A percentile compares a stretch with the other conserved stretches of the same genome.
These are phyloP conservation scores for Hylyphantes graminicola DNA, from an alignment of 1,140 invertebrate genomes.

Conservation along the genomic window DNA sequence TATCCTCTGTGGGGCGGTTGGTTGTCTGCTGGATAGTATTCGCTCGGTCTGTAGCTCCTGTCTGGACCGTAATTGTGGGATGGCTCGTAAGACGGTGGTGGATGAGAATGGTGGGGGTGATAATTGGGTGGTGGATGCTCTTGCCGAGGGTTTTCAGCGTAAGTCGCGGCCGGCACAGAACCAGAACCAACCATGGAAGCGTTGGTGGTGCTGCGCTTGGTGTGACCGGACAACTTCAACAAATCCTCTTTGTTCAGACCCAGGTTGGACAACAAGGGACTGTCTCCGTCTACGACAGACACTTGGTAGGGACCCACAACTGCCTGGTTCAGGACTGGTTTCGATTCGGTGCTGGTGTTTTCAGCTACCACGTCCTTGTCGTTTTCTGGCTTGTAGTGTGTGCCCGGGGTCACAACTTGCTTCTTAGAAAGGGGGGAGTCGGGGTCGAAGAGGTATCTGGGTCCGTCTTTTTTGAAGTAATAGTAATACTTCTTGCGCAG, in stretches of 20 bases:
- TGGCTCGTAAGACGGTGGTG: background rate
- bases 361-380: background rate
- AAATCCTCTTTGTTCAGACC: slow-evolving; percentile 46
- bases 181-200: slow-evolving; percentile 16
- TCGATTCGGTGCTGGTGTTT: slow-evolving; percentile 6
- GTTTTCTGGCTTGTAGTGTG: slow-evolving; percentile 40
- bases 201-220: slow-evolving; percentile 16
- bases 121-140: background rate
- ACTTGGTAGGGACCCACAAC: slow-evolving; percentile 38
- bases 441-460: background rate
- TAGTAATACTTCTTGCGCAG: slow-evolving; percentile 38
- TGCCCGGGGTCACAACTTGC: slow-evolving; percentile 26
- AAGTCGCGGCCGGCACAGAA: slow-evolving; percentile 29
- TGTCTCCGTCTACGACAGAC: slow-evolving; percentile 35
- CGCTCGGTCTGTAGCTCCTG: slow-evolving; percentile 3
- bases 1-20: background rate
- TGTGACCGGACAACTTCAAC: slow-evolving; percentile 19
- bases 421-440: background rate
- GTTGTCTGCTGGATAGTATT: slow-evolving; percentile 17
- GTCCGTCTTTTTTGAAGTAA: slow-evolving; percentile 27
- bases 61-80: background rate
- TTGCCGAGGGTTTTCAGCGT: slow-evolving; percentile 41
- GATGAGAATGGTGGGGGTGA: background rate
- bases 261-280: slow-evolving; percentile 31
- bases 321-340: background rate